Evolutionary conservation across 2,113 vertebrate genomes (phyloP).

Genomic region (Willisornis vidua): DNA sequence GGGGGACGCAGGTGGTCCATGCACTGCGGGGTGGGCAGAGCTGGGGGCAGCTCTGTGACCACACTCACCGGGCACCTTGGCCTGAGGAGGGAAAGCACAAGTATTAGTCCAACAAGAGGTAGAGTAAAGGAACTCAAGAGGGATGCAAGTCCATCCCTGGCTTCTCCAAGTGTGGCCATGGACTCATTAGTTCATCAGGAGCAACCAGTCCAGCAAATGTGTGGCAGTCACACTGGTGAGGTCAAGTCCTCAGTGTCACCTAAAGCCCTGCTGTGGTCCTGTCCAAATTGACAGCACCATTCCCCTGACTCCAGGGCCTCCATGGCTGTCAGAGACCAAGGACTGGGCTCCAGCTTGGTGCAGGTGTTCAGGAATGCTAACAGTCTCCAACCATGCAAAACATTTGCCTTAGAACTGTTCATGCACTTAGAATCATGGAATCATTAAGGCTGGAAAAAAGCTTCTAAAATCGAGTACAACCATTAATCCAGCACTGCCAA

Average conservation of each 20-base stretch:
- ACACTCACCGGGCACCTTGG: neutral
- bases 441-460: neutral
- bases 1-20: neutral
- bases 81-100: constrained; percentile 20
- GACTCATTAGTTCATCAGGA: neutral
- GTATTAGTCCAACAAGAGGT: neutral
- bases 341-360: neutral
- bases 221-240: neutral
- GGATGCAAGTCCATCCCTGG: neutral
- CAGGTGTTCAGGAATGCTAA: neutral
- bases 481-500: neutral
- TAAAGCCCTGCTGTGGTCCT: neutral
- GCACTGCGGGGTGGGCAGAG: neutral
- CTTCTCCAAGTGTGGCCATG: neutral
- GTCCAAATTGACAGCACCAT: neutral
- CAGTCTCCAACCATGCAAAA: neutral
- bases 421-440: neutral
- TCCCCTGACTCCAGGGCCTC: neutral
- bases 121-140: neutral
- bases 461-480: neutral
- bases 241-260: neutral
- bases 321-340: neutral
- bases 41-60: neutral
- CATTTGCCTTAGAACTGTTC: neutral
- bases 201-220: neutral